These are phyloP conservation scores for Pungitius pungitius DNA, from an alignment of 2,113 vertebrate genomes.

Conservation along the genomic window DNA sequence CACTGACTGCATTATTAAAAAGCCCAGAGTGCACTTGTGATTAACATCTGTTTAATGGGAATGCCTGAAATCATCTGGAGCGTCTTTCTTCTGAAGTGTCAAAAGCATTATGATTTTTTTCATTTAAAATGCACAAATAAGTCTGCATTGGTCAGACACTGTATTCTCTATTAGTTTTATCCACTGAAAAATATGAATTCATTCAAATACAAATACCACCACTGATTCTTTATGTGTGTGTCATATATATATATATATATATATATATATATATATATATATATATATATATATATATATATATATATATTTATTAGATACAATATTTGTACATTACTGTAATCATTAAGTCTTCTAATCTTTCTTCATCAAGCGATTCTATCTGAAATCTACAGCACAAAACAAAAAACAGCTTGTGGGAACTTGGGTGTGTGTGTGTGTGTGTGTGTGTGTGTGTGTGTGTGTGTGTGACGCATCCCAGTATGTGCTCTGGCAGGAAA, in stretches of 20 bases:
- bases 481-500: slow-evolving; percentile 35
- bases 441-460: background rate
- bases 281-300: no score
- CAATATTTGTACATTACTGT: no score
- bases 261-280: no score
- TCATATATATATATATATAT: no score
- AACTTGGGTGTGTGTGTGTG: background rate
- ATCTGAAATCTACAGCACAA: background rate
- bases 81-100: background rate
- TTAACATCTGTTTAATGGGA: slow-evolving; percentile 56
- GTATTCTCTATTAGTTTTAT: slow-evolving; percentile 1
- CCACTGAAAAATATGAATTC: background rate
- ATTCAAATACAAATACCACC: slow-evolving; percentile 7
- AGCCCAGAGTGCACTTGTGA: slow-evolving; percentile 55
- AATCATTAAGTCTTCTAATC: background rate
- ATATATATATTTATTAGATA: no score
- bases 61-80: slow-evolving; percentile 41
- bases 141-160: background rate
- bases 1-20: slow-evolving; percentile 71
- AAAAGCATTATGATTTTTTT: slow-evolving; percentile 3
- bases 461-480: background rate
- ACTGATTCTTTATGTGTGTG: background rate
- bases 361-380: background rate
- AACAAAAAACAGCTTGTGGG: background rate
- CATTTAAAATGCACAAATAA: background rate